Percentiles rank a stretch among this genome's conserved stretches.
These are phyloP conservation scores for Lasioglossum oenotherae DNA, from an alignment of 2,888 invertebrate genomes.

Conservation along the genomic window DNA sequence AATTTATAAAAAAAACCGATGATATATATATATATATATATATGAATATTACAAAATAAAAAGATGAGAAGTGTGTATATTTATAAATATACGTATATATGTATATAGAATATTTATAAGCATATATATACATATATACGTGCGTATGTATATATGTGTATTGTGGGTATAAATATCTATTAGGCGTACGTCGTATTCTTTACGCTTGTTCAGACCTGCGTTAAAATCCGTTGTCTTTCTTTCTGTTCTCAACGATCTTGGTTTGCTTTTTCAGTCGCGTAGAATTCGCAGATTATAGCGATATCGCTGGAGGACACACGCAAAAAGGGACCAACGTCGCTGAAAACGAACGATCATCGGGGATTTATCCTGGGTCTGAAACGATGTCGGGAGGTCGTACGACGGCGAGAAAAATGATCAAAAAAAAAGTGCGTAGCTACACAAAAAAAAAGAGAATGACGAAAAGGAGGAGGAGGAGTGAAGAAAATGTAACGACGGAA, in stretches of 20 bases:
- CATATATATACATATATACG: slow-evolving; percentile 16
- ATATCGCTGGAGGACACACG: slow-evolving; percentile 11
- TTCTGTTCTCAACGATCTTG: slow-evolving; percentile 67
- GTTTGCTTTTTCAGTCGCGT: slow-evolving; percentile 50
- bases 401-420: slow-evolving; percentile 11
- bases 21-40: slow-evolving; percentile 1
- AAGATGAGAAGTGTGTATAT: slow-evolving; percentile 8
- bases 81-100: slow-evolving; percentile 45
- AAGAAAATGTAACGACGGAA: slow-evolving; percentile 20
- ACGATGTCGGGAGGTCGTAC: slow-evolving; percentile 41
- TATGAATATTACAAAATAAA: slow-evolving; percentile 14
- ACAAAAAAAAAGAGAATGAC: not conserved
- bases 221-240: slow-evolving; percentile 63
- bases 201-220: slow-evolving; percentile 63
- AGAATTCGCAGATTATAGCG: not conserved
- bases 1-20: slow-evolving; percentile 56
- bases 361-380: slow-evolving; percentile 67
- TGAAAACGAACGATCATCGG: slow-evolving; percentile 60
- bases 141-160: slow-evolving; percentile 37
- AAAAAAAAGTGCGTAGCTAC: slow-evolving; percentile 12
- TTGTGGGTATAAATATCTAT: slow-evolving; percentile 29
- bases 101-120: slow-evolving; percentile 25
- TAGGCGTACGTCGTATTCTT: slow-evolving; percentile 50
- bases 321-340: slow-evolving; percentile 62
- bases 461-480: not conserved